Base-by-base conservation (phyloP, 2,113 vertebrate genomes). In the Indicator maculatus region DNA sequence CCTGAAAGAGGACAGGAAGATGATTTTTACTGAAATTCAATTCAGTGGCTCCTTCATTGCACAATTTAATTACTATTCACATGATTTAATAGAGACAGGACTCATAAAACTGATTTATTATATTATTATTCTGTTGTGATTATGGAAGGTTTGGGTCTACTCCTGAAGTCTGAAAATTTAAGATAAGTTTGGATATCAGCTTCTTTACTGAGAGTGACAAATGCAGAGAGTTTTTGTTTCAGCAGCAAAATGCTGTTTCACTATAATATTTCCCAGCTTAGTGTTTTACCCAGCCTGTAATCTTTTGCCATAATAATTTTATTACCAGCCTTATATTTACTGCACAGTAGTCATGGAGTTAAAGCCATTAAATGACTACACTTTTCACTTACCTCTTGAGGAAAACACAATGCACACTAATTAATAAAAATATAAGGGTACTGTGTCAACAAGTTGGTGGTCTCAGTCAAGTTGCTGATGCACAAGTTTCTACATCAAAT, bases 51-150 rank as follows among this genome's bases (percentile, higher is more conserved):
- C 69, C 85, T 79, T 94, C 89, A 58, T 56, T 93, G 64, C 55
- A 89, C 64, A 92, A 64, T 92, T 97, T 96, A 96, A 96, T 95
- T 96, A 93, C 52, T 92, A 73, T 86, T 82, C 66, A 78, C 28
- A 77, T 94, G 91, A 95, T 96, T 95, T 95, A 93, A 96, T 88
- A 77, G 59, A 84, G 88, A 89, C 77, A 88, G 50, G 39, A 86
- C 19, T 60, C 67, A 67, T 95, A 92, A 96, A 93, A 64, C 67
- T 83, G 89, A 91, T 89, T 92, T 90, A 96, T 93, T 86, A 38
- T 38, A 80, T 89, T 90, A 88, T 91, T 90, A 83, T 88, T 96
- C 69, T 94, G 52, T 93, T 89, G 74, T 65, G 81, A 93, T 96
- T 91, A 75, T 2, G 8, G 86, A 93, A 95, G 58, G 59, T 89